Base-by-base conservation (phyloP, 2,113 vertebrate species). In the Dicrurus megarhynchus region DNA sequence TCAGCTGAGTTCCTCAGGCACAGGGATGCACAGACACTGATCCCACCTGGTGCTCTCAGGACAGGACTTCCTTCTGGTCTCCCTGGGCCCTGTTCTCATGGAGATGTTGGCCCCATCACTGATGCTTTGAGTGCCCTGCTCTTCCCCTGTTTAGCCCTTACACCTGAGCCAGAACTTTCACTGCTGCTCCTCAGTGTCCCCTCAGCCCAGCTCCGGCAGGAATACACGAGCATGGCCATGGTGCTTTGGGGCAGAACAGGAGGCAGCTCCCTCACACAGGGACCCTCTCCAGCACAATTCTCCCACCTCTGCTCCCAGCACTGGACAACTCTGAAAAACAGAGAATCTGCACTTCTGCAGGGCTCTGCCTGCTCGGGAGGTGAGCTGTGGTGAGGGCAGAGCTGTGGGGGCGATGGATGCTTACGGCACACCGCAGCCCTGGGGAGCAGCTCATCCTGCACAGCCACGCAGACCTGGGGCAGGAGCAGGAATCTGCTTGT, bases 211-310 rank as follows among this genome's bases (percentile, higher is more conserved):
- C 39, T 55, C 39, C 60, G 44, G 10, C 39, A 65, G 85, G 28
- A 70, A 47, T 33, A 24, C 2, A 0, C 1, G 15, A 47, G 8
- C 15, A 13, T 8, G 47, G 16, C 32, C 13, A 2, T 0, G 7
- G 61, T 46, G 32, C 13, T 70, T 69, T 73, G 69, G 30, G 57
- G 24, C 33, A 85, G 46, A 87, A 55, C 21, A 50, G 85, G 55
- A 74, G 12, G 10, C 41, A 60, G 14, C 49, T 69, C 41, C 60
- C 41, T 89, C 70, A 33, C 53, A 33, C 41, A 24, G 1, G 4
- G n/a, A 22, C 41, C 35, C 71, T 53, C 80, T 69, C 22, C 42
- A 90, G 10, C 53, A 10, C 16, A 30, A 3, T 37, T 24, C 35
- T 79, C 30, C 23, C 65, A 42, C 12, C 7, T 71, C 35, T 2